A percentile compares a stretch with the other conserved stretches of the same genome.
Evolutionary conservation across 2,113 vertebrate species (phyloP).

Genomic region (Eptesicus fuscus): DNA sequence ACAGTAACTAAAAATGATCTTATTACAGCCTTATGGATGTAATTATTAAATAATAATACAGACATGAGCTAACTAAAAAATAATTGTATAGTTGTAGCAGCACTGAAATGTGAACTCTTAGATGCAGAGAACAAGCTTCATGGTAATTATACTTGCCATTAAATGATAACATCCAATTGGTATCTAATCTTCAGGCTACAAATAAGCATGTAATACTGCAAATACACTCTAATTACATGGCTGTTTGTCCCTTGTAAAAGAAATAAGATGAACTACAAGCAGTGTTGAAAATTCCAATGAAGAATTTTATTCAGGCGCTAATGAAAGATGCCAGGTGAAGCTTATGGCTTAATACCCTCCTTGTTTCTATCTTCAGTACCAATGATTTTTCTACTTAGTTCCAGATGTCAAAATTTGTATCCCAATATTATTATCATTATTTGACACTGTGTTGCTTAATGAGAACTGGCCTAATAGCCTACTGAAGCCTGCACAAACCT

Average conservation of each 20-base stretch:
- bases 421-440: conserved; percentile 51
- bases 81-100: conserved; percentile 38
- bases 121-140: conserved; percentile 52
- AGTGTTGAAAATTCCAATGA: conserved; percentile 71
- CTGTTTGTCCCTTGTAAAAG: conserved; percentile 71
- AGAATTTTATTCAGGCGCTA: conserved; percentile 67
- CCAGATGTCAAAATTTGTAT: conserved; percentile 63
- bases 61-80: conserved; percentile 35
- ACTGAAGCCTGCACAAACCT: neutral
- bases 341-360: conserved; percentile 55
- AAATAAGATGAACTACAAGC: conserved; percentile 71
- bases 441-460: conserved; percentile 13
- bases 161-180: conserved; percentile 70
- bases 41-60: conserved; percentile 63
- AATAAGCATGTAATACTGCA: conserved; percentile 71
- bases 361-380: conserved; percentile 53
- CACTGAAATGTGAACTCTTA: conserved; percentile 50
- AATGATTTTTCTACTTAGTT: conserved; percentile 60
- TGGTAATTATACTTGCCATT: conserved; percentile 71
- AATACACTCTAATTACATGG: conserved; percentile 76
- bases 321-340: conserved; percentile 66
- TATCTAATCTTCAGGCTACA: conserved; percentile 72
- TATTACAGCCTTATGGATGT: neutral
- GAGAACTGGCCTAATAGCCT: conserved; percentile 33
- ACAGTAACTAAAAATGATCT: conserved; percentile 23